Evolutionary conservation across 1,140 invertebrate species (phyloP), one percentile per base, ranked within the genome.

Genomic region (Drosophila seguyi): DNA sequence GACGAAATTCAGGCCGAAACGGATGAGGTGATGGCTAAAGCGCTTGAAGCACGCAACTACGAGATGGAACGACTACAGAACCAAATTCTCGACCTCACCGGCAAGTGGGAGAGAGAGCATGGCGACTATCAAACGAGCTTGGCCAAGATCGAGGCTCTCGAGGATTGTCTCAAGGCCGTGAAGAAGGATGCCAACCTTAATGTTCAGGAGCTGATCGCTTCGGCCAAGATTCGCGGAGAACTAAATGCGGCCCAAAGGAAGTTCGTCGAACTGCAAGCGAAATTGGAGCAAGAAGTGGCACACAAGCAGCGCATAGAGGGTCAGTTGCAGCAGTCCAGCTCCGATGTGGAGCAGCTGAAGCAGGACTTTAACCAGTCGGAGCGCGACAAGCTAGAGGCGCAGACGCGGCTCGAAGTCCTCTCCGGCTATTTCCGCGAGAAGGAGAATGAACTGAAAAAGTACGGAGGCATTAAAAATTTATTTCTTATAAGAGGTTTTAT

Each of bases 401-500:
- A 96, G 81, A 98, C 97, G 0, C 95, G 96, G 80, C 94, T 98
- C 1, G 95, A 97, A 92, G 97, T 98, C 7, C 93, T 98, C 36
- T 96, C 96, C 0, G 96, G 96, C 82, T 98, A 98, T 90, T 98
- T 98, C 93, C 96, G 97, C 86, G 97, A 98, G 73, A 96, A 97
- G 86, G 97, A 98, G 93, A 94, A 95, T 20, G 95, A 98, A 92
- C 93, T 97, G 27, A 95, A 97, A 92, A 97, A 97, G 97, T 97
- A 93, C 20, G 20, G 6, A 22, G 6, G 5, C 38, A 63, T 20
- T 0, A 0, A n/a, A 34, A 0, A 93, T 13, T 92, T 90, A 34
- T n/a, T 13, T n/a, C 8, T n/a, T 16, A 11, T 11, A 34, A 20
- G 20, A 5, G 8, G 16, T 52, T 50, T 4, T 7, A 38, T 42